These are phyloP conservation scores for Peromyscus leucopus DNA, from an alignment of 2,113 vertebrate species.

Conservation along the genomic window DNA sequence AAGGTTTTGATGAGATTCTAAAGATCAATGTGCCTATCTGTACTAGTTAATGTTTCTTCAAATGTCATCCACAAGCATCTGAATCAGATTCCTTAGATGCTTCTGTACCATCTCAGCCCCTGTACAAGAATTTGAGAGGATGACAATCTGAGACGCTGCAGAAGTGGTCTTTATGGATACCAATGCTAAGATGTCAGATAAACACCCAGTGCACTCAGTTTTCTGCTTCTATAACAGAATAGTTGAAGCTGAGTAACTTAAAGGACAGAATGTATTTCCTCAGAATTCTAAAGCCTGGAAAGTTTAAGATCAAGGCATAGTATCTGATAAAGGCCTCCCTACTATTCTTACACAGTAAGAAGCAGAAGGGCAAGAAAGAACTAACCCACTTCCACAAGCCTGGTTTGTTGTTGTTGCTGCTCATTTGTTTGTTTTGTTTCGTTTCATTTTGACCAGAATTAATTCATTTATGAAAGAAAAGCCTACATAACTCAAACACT, in stretches of 20 bases:
- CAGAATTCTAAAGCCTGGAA: not conserved
- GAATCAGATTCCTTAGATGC: not conserved
- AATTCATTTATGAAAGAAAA: not conserved
- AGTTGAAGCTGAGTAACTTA: not conserved
- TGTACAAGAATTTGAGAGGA: not conserved
- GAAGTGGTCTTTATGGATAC: not conserved
- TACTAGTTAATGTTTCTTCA: slow-evolving; percentile 6
- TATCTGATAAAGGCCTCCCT: not conserved
- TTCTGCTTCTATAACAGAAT: not conserved
- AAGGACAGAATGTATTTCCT: not conserved
- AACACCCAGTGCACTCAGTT: not conserved
- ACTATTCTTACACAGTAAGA: not conserved
- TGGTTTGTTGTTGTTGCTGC: not conserved
- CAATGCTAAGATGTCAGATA: slow-evolving; percentile 28
- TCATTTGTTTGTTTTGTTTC: not conserved
- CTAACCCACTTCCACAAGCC: not conserved
- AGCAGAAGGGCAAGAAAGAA: not conserved
- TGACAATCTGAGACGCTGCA: not conserved
- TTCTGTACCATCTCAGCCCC: not conserved
- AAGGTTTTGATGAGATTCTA: not conserved
- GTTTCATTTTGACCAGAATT: not conserved
- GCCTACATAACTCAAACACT: not conserved
- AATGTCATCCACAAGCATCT: not conserved
- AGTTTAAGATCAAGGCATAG: not conserved
- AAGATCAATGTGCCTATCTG: slow-evolving; percentile 6